Evolutionary conservation across 2,888 invertebrate species (phyloP).

Genomic region (Anthoptus insignis): DNA sequence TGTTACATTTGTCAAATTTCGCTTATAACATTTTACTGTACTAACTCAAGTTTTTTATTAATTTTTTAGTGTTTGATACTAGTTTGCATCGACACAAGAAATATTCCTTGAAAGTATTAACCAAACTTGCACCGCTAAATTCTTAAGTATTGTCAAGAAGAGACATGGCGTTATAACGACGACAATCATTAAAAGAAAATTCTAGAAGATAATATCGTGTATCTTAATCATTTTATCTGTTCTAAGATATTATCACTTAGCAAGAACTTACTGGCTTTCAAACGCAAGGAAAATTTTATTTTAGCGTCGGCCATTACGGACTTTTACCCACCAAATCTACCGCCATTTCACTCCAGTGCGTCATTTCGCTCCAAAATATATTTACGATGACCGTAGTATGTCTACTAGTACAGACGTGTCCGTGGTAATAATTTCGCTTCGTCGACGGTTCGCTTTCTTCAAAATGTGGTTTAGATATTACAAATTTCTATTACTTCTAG

Average conservation of each 20-base stretch:
- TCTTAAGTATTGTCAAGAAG: too few species aligned
- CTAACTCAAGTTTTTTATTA: too few species aligned
- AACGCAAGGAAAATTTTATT: constrained; percentile 25
- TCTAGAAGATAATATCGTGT: too few species aligned
- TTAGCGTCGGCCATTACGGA: constrained; percentile 66
- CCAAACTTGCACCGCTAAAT: too few species aligned
- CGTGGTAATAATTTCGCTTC: neutral
- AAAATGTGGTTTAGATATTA: constrained; percentile 1
- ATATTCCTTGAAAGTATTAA: too few species aligned
- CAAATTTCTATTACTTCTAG: neutral
- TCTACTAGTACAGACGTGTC: too few species aligned
- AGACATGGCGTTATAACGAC: too few species aligned
- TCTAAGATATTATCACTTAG: neutral
- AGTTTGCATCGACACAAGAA: too few species aligned
- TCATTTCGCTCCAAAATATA: constrained; percentile 11
- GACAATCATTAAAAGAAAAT: too few species aligned
- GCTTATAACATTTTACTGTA: neutral
- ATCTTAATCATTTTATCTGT: neutral
- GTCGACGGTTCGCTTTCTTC: constrained; percentile 3
- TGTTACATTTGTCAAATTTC: neutral
- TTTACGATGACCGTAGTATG: constrained; percentile 1
- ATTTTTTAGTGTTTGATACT: too few species aligned
- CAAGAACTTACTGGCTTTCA: constrained; percentile 32
- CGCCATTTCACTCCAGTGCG: neutral
- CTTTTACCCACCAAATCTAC: constrained; percentile 68